Evolutionary conservation across 2,797 vertebrate genomes (phyloP), one percentile per base, ranked within the genome.

Genomic region (Meda fulgida): DNA sequence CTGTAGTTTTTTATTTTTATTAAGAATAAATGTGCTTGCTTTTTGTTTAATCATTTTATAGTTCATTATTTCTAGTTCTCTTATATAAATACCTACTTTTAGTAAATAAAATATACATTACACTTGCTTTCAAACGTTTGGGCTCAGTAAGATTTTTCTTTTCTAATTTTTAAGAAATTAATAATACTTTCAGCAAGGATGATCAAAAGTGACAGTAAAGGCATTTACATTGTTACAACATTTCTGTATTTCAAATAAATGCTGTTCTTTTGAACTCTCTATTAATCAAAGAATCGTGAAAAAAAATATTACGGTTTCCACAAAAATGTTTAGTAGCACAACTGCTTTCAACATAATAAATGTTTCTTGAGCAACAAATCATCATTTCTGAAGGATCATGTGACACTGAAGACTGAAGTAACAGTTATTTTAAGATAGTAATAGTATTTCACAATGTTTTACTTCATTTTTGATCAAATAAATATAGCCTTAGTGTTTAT

Each of bases 391-490:
- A 34, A 23, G 72, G 31, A 51, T 53, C 19, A 23, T 21, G 29
- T 72, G 29, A 75, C 21, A 70, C 46, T 21, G 46, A 73, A 73
- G 71, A 73, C 71, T 73, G 26, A 8, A 51, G 18, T 31, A 48
- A 31, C 10, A 7, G 7, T 43, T 46, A 29, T 73, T 19, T 73
- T 48, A 3, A 6, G 1, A 7, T 14, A 34, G 2, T 13, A 23
- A 23, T 73, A 13, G 21, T 51, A 51, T 73, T 51, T 73, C 9
- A 73, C 4, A 31, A 51, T 31, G 31, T 3, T 73, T 51, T 21
- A 10, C 26, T 29, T 7, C 2, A 13, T 19, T 75, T 75, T 13
- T 75, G 1, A 34, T 14, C 18, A 23, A 75, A 53, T 10, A 31
- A 21, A 53, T 34, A 1, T 34, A 14, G 19, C 18, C 6, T 23